phyloP scores from a whole-genome alignment of 1,140 invertebrate species.

The Neelides sp. region DNA sequence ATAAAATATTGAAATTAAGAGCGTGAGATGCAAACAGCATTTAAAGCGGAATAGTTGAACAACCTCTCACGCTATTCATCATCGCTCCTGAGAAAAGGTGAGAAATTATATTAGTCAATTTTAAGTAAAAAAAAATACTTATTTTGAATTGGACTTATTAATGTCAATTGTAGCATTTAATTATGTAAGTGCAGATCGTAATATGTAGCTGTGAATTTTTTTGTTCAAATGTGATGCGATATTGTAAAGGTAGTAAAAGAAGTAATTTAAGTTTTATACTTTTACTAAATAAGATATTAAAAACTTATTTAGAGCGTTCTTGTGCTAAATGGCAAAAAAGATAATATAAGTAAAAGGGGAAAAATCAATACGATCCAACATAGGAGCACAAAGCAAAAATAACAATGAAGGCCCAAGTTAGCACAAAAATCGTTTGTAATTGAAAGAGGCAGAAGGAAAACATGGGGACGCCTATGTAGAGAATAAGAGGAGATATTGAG shows the following conservation, averaged over 20 bases:
- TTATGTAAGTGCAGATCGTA: not conserved
- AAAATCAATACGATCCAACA: conserved; percentile 18
- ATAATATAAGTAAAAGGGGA: conserved; percentile 3
- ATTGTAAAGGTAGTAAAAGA: not conserved
- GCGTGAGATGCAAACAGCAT: too few relatives aligned
- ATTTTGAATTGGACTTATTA: not conserved
- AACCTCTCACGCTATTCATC: too few relatives aligned
- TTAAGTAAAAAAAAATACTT: not conserved
- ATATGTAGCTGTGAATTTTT: not conserved
- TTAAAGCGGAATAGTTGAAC: too few relatives aligned
- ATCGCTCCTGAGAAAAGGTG: conserved; percentile 8
- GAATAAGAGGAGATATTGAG: conserved; percentile 16
- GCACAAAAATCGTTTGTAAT: too few relatives aligned
- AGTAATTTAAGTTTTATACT: not conserved
- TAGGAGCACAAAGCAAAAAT: conserved; percentile 9
- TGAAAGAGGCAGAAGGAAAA: conserved; percentile 19
- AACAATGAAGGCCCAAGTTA: too few relatives aligned
- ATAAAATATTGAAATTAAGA: too few relatives aligned
- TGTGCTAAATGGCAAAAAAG: not conserved
- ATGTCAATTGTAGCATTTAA: not conserved
- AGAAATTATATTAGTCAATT: not conserved
- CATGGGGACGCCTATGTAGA: conserved; percentile 21
- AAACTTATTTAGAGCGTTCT: not conserved
- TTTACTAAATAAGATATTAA: not conserved
- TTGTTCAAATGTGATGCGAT: not conserved